These are phyloP conservation scores for Macrotis lagotis DNA, from an alignment of 2,113 vertebrate species.

Conservation along the genomic window DNA sequence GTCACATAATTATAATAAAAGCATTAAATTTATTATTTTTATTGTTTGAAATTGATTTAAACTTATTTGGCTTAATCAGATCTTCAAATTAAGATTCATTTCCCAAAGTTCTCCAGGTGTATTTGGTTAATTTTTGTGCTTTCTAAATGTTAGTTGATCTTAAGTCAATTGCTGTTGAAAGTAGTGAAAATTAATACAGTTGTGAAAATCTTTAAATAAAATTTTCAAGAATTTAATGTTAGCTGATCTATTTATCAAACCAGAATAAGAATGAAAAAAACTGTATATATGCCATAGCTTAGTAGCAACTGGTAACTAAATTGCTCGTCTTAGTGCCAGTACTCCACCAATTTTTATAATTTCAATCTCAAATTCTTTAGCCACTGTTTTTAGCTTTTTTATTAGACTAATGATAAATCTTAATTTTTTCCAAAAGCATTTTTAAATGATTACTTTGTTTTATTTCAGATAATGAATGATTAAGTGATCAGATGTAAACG, in stretches of 20 bases:
- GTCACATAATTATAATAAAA: neutral
- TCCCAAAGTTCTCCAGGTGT: neutral
- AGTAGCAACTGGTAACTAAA: neutral
- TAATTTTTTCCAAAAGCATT: neutral
- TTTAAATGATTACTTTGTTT: neutral
- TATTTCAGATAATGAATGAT: neutral
- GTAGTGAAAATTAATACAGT: neutral
- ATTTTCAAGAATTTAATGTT: neutral
- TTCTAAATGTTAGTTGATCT: neutral
- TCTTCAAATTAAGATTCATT: neutral
- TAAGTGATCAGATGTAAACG: neutral
- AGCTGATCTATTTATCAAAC: neutral
- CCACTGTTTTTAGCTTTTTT: neutral
- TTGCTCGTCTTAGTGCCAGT: neutral
- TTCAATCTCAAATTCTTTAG: neutral
- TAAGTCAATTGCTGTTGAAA: neutral
- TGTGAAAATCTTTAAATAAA: neutral
- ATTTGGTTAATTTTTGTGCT: neutral
- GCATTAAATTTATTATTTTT: neutral
- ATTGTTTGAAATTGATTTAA: neutral
- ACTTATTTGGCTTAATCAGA: neutral
- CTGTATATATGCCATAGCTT: neutral
- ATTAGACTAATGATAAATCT: neutral
- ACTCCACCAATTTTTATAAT: neutral
- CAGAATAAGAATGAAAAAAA: neutral